Base-by-base conservation (phyloP, 2,888 invertebrate genomes). In the Acrobasis repandana region DNA sequence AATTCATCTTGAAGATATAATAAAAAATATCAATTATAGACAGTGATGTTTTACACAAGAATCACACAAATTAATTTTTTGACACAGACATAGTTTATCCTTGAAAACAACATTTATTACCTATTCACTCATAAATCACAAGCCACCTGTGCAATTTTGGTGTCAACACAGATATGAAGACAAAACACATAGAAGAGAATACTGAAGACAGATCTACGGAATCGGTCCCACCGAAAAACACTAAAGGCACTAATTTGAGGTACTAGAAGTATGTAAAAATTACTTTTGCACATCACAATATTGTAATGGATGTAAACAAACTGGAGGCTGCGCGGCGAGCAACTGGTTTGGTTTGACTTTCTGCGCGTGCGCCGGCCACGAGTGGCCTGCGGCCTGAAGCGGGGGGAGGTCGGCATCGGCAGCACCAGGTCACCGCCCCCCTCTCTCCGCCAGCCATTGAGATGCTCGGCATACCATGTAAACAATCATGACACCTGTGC, bases 261-360 rank as follows among this genome's bases (percentile, higher is more conserved):
- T 46, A 33, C 46, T 33, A 33, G 15, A 46, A 14, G 51, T 59
- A 46, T 59, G 54, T 58, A 61, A 36, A 54, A 65, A 56, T 57
- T 33, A 49, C 38, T 61, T 61, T 59, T 47, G 51, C 52, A 70
- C 74, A 73, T 75, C 80, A 81, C 76, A 52, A 69, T 72, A 73
- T 69, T 70, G 63, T 69, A 72, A 68, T 76, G 68, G 73, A 77
- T 85, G 88, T 90, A 88, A 91, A 91, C 89, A 92, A 91, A 84
- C 85, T 82, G 85, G 89, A 91, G 91, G 90, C 90, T 90, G 89
- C 85, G 86, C 88, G 88, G 84, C 86, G 83, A 77, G 80, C 88
- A 84, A 90, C 92, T 90, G 90, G 88, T 86, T 84, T 90, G 90
- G 88, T 86, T 84, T 73, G 77, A 77, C 76, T 83, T 77, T 79